Conservation (phyloP, 2,797 vertebrate genomes). For the Myotis findleyi region DNA sequence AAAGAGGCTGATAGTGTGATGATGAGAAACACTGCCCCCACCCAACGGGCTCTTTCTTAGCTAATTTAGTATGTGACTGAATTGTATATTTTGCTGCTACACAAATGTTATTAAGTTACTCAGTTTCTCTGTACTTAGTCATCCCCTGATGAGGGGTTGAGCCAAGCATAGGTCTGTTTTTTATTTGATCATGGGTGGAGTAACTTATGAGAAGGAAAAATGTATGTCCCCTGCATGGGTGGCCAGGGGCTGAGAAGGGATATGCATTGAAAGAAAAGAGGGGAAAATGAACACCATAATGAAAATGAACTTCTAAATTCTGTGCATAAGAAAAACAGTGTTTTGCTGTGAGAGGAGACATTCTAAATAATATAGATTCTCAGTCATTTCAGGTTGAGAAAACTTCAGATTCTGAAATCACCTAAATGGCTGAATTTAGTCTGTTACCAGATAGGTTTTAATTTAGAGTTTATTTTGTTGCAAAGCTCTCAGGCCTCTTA, state of each 20-base stretch:
- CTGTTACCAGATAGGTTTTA: not conserved
- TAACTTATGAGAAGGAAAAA: not conserved
- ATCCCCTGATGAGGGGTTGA: not conserved
- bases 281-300: not conserved
- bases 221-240: fast-evolving
- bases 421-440: not conserved
- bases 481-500: not conserved
- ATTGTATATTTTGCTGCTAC: not conserved
- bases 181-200: not conserved
- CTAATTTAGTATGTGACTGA: not conserved
- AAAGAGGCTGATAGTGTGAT: not conserved
- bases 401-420: not conserved
- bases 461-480: not conserved
- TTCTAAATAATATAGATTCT: not conserved
- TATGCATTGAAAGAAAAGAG: not conserved
- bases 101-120: not conserved
- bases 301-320: not conserved
- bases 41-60: not conserved
- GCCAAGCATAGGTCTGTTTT: not conserved
- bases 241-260: not conserved
- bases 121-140: not conserved
- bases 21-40: not conserved
- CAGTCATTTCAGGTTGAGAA: not conserved
- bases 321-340: not conserved
- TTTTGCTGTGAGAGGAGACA: not conserved